These are phyloP conservation scores for Toxotes lorentzi DNA, from an alignment of 2,797 vertebrate genomes.

Conservation along the genomic window DNA sequence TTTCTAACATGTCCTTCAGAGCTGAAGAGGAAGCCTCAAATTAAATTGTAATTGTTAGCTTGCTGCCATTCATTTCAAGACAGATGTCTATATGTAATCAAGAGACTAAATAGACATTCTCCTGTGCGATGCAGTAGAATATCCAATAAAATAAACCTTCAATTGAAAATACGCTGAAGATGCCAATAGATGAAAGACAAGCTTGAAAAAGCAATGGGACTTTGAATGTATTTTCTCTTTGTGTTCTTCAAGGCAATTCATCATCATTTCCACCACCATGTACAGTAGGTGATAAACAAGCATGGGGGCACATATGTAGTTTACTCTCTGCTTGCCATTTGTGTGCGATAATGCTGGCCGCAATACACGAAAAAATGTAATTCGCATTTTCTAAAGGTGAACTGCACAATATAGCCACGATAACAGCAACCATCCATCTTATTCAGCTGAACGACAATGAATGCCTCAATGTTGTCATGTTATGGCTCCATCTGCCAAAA, in stretches of 20 bases:
- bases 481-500: constrained; percentile 69
- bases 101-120: constrained; percentile 11
- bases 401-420: constrained; percentile 37
- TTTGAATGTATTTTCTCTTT: constrained; percentile 15
- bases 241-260: constrained; percentile 29
- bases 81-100: neutral
- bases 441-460: constrained; percentile 73
- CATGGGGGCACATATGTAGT: constrained; percentile 23
- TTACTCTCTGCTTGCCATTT: constrained; percentile 20
- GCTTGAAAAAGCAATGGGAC: neutral
- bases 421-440: constrained; percentile 74
- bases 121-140: neutral
- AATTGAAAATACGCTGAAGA: neutral
- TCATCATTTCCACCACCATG: constrained; percentile 34
- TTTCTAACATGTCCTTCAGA: neutral
- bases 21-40: neutral
- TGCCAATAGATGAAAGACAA: constrained; percentile 18
- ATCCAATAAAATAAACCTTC: constrained; percentile 18
- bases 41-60: constrained; percentile 1
- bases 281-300: constrained; percentile 39
- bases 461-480: constrained; percentile 62
- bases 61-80: neutral
- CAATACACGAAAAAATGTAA: constrained; percentile 49
- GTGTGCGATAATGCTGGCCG: constrained; percentile 43
- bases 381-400: constrained; percentile 63